A percentile compares a stretch with the other conserved stretches of the same genome.
Conservation (phyloP, 2,888 invertebrate species). For the Agrotis clavis region DNA sequence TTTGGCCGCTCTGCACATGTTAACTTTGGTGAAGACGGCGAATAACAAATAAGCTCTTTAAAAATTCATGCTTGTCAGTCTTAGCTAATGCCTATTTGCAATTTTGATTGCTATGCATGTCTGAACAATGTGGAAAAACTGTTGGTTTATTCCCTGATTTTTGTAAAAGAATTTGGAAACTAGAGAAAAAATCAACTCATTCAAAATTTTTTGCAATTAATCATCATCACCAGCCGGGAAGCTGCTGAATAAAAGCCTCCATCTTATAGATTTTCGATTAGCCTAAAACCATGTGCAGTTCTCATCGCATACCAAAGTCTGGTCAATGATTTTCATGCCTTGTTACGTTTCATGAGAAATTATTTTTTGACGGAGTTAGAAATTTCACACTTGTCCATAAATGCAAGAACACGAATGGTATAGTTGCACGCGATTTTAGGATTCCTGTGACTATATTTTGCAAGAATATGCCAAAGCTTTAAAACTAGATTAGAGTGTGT, state of each 20-base stretch:
- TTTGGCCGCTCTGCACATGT: conserved; percentile 66
- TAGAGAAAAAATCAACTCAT: not conserved
- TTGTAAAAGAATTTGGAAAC: not conserved
- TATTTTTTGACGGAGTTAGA: conserved; percentile 30
- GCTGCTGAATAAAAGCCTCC: too few species aligned
- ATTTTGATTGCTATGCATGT: conserved; percentile 45
- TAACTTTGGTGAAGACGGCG: conserved; percentile 63
- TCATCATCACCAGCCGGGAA: not conserved
- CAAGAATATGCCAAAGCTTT: conserved; percentile 40
- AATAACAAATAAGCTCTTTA: conserved; percentile 58
- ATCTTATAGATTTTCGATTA: too few species aligned
- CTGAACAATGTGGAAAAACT: conserved; percentile 24
- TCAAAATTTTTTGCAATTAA: not conserved
- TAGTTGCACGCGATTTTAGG: conserved; percentile 59
- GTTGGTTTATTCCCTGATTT: conserved; percentile 35
- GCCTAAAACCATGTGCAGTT: not conserved
- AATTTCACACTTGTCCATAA: conserved; percentile 59
- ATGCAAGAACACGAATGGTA: conserved; percentile 45
- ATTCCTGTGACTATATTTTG: conserved; percentile 51
- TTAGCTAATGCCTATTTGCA: conserved; percentile 61
- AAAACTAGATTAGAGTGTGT: conserved; percentile 63
- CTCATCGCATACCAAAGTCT: conserved; percentile 20
- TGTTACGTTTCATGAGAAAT: conserved; percentile 42
- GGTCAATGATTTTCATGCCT: conserved; percentile 40
- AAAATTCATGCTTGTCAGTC: conserved; percentile 46